phyloP scores from a whole-genome alignment of 2,888 invertebrate species.

The Amphipoea lucens region DNA sequence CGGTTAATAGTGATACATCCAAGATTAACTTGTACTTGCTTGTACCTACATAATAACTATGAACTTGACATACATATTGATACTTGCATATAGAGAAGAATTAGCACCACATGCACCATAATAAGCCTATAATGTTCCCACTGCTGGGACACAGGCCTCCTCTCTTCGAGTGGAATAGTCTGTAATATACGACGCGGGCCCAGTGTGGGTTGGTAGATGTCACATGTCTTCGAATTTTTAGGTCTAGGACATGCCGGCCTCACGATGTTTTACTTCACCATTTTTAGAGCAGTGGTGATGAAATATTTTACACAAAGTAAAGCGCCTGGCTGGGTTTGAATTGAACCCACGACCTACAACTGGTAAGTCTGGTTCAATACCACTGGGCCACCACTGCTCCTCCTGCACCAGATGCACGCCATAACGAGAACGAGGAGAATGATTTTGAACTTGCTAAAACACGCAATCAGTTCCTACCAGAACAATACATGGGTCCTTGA shows the following conservation, averaged over 20 bases:
- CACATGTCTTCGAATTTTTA: neutral
- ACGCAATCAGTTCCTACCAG: neutral
- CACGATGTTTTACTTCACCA: neutral
- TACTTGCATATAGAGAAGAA: neutral
- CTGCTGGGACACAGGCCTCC: neutral
- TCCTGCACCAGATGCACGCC: neutral
- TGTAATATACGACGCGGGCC: neutral
- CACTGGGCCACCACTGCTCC: neutral
- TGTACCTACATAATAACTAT: conserved; percentile 14
- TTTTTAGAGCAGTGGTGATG: neutral
- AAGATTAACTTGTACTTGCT: neutral
- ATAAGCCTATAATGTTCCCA: neutral
- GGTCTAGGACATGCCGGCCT: neutral
- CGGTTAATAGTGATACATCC: neutral
- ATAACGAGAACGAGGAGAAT: neutral
- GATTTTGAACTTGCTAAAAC: conserved; percentile 22
- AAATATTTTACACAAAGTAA: neutral
- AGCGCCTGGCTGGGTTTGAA: neutral
- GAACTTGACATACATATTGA: conserved; percentile 27
- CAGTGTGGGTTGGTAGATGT: neutral
- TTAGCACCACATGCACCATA: neutral
- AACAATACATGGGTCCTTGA: conserved; percentile 17
- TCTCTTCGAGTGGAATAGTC: neutral
- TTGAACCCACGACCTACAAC: neutral
- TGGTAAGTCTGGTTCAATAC: neutral